Evolutionary conservation across 2,888 invertebrate genomes (phyloP).

Genomic region (Andricus curvator): DNA sequence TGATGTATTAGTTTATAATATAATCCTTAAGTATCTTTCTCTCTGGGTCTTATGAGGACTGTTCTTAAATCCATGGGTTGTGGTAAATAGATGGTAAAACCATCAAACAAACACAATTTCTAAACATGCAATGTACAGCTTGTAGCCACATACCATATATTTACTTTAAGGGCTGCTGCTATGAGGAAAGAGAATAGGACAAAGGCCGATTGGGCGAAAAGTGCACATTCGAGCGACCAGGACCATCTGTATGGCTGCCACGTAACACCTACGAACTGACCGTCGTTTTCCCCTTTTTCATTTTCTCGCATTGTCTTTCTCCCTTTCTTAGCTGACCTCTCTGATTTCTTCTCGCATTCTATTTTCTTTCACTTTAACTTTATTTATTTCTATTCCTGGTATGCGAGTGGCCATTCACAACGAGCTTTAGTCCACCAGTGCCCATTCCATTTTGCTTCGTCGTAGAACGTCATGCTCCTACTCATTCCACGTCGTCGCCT

Average conservation of each 20-base stretch:
- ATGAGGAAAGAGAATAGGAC: slow-evolving; percentile 37
- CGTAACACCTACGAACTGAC: slow-evolving; percentile 58
- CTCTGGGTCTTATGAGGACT: no score
- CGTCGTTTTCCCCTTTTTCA: slow-evolving; percentile 49
- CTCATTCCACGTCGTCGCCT: slow-evolving; percentile 66
- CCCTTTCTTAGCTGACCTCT: slow-evolving; percentile 50
- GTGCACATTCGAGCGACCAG: slow-evolving; percentile 30
- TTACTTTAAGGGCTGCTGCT: slow-evolving; percentile 22
- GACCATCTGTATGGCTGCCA: slow-evolving; percentile 55
- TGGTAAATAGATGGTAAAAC: background rate
- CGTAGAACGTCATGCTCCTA: slow-evolving; percentile 53
- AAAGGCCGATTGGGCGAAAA: slow-evolving; percentile 47
- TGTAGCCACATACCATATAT: slow-evolving; percentile 28
- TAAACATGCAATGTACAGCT: background rate
- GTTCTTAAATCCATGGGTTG: background rate
- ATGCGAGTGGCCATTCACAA: slow-evolving; percentile 54
- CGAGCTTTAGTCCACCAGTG: slow-evolving; percentile 47
- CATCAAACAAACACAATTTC: background rate
- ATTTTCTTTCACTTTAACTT: slow-evolving; percentile 66
- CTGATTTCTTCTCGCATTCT: slow-evolving; percentile 49
- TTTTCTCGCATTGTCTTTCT: slow-evolving; percentile 43
- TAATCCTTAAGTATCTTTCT: no score
- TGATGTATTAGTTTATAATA: no score
- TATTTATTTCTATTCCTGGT: slow-evolving; percentile 61
- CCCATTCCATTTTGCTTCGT: slow-evolving; percentile 56